Evolutionary conservation across 53 echinoderm and acorn worm species (phyloP).

Genomic region (Holothuria leucospilota): DNA sequence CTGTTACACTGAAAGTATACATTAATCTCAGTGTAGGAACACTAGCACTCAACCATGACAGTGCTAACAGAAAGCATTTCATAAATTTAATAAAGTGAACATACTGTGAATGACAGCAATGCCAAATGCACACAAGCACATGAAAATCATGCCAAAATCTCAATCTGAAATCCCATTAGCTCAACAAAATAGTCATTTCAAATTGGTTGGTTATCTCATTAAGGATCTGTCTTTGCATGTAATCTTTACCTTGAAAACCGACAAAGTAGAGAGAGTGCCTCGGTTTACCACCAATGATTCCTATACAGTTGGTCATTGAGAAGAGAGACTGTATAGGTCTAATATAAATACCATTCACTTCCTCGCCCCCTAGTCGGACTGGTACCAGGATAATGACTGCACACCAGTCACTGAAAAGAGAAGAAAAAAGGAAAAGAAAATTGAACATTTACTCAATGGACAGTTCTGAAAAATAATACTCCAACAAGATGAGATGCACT

Average conservation of each 20-base stretch:
- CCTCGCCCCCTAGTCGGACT: constrained; percentile 94
- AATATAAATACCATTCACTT: constrained; percentile 91
- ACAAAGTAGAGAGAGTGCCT: constrained; percentile 97
- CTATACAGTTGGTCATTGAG: constrained; percentile 90
- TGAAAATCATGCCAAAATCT: too few species aligned
- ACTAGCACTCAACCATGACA: too few species aligned
- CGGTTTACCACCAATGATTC: constrained; percentile 99
- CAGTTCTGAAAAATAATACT: too few species aligned
- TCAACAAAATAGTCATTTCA: too few species aligned
- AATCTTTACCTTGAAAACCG: constrained; percentile 87
- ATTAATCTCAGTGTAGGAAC: too few species aligned
- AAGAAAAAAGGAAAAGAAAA: background rate
- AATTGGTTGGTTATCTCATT: background rate
- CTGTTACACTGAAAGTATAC: too few species aligned
- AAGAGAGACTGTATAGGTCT: constrained; percentile 84
- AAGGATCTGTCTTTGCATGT: background rate
- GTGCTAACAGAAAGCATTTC: too few species aligned
- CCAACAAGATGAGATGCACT: too few species aligned
- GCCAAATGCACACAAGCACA: too few species aligned
- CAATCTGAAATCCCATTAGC: background rate
- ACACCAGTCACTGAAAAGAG: constrained; percentile 69
- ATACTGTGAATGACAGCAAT: too few species aligned
- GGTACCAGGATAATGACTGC: constrained; percentile 85
- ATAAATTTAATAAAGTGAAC: too few species aligned
- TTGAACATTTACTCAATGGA: too few species aligned